Evolutionary conservation across 2,113 vertebrate genomes (phyloP).

Genomic region (Pipra filicauda): DNA sequence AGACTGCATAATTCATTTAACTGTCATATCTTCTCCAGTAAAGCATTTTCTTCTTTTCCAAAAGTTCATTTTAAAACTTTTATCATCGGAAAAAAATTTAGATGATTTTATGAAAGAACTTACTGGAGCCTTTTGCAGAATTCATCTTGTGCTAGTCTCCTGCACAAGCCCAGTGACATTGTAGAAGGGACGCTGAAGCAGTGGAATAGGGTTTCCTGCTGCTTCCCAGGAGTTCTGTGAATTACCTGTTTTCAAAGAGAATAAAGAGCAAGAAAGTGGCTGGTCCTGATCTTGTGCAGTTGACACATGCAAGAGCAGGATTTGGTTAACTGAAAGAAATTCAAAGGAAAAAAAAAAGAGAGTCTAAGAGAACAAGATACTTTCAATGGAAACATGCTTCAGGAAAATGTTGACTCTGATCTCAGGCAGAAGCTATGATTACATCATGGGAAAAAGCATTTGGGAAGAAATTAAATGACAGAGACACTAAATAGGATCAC

Average conservation of each 20-base stretch:
- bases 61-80: not conserved
- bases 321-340: not conserved
- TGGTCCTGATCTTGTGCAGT: not conserved
- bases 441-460: not conserved
- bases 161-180: not conserved
- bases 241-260: not conserved
- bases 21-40: not conserved
- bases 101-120: not conserved
- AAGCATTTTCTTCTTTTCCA: not conserved
- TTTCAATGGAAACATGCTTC: not conserved
- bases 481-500: not conserved
- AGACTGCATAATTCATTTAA: not conserved
- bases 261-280: not conserved
- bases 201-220: not conserved
- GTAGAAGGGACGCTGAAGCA: not conserved
- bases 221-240: not conserved
- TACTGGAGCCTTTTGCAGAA: not conserved
- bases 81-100: not conserved
- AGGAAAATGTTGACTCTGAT: not conserved
- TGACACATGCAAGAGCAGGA: not conserved
- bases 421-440: not conserved
- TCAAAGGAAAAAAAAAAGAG: not conserved
- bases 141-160: not conserved
- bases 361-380: not conserved
- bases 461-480: not conserved